phyloP scores from a whole-genome alignment of 2,113 vertebrate species.

The Tringa solitaria region DNA sequence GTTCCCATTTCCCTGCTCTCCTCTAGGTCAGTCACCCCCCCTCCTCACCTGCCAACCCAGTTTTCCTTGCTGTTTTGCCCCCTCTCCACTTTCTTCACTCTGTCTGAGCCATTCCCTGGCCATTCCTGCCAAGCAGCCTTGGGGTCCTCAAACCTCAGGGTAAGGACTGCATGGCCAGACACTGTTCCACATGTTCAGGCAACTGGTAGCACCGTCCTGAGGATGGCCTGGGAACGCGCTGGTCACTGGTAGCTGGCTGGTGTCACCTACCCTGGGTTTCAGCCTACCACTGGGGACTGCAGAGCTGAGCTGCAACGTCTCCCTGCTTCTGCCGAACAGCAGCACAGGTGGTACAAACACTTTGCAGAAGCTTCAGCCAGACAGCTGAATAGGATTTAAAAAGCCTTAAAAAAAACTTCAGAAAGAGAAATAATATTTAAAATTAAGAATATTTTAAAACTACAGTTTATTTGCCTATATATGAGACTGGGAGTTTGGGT shows the following conservation, averaged over 20 bases:
- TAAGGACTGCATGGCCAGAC: neutral
- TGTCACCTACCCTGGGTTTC: neutral
- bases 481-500: neutral
- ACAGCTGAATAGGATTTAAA: neutral
- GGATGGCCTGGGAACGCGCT: accelerated
- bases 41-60: neutral
- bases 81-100: neutral
- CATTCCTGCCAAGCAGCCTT: neutral
- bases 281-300: neutral
- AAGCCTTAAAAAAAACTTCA: neutral
- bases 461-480: neutral
- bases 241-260: accelerated
- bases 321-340: neutral
- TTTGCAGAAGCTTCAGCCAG: neutral
- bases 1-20: neutral
- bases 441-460: neutral
- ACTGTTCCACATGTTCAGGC: neutral
- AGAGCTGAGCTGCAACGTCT: neutral
- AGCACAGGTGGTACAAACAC: neutral
- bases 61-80: neutral
- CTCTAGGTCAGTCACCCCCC: neutral
- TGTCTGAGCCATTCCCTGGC: neutral
- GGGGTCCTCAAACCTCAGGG: neutral
- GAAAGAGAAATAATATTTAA: neutral
- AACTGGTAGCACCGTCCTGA: neutral